Base-by-base conservation (phyloP, 2,888 invertebrate genomes). In the Cremastobaeus sp. region DNA sequence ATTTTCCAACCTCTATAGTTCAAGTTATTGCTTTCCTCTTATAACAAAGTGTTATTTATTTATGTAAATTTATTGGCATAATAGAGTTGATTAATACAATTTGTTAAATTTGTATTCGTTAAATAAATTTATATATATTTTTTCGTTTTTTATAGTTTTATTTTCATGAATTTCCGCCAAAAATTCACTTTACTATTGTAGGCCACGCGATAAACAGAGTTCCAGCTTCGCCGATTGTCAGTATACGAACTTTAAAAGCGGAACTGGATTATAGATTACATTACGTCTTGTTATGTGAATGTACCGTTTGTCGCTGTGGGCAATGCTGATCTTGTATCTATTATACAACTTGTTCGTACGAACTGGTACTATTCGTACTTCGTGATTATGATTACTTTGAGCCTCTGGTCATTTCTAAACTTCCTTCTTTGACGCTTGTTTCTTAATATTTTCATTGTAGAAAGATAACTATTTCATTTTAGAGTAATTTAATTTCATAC, bases 281-380 rank as follows among this genome's bases (percentile, higher is more conserved):
- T 79, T 79, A 77, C 73, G 75, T 76, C 54, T 65, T 74, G 77
- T 79, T 78, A 79, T 79, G 78, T 74, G 79, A 81, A 84, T 83
- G 82, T 85, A 84, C 85, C 84, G 85, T 85, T 85, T 77, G 79
- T 80, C 80, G 84, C 83, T 81, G 78, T 79, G 76, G 80, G 84
- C 83, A 81, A 76, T 77, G 76, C 72, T 65, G 65, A 60, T 70
- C 65, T 48, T 47, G 60, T 54, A 65, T 74, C 64, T 69, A 62
- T 55, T 55, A 43, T 55, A 55, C 50, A 59, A 64, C 65, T 72
- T 47, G 72, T 66, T 66, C 48, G 28, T 59, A 52, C 54, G 57
- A 57, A 34, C 59, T 35, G 47, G 57, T 50, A 45, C 50, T 57
- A 50, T 50, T 57, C 73, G 28, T 55, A 60, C 62, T 54, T 66